Conservation (phyloP, 2,888 invertebrate species). For the Enchytraeus crypticus region DNA sequence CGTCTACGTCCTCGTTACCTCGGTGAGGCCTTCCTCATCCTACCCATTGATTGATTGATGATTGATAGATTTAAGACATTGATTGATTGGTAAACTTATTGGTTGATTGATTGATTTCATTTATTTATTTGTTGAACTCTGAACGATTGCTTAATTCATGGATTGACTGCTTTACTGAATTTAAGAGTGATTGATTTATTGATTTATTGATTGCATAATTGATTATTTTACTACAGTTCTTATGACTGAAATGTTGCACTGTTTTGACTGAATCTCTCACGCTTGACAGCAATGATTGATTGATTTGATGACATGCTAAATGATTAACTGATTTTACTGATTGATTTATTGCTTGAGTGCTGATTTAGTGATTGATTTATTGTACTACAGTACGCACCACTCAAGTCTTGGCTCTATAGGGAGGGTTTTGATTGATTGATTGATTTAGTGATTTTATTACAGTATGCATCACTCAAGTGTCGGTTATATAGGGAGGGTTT, state of each 20-base stretch:
- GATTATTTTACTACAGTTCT: background rate
- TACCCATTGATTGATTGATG: too few species aligned
- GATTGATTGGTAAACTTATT: background rate
- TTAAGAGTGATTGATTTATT: background rate
- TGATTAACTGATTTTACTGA: too few species aligned
- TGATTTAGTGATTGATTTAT: too few species aligned
- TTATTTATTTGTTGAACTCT: background rate
- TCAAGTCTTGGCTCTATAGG: background rate
- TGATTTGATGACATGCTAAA: too few species aligned
- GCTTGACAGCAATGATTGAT: too few species aligned
- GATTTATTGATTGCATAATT: background rate
- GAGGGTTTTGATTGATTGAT: too few species aligned
- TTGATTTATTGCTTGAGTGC: too few species aligned
- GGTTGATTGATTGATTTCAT: background rate
- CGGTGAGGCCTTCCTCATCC: slow-evolving; percentile 46
- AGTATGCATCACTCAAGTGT: slow-evolving; percentile 52
- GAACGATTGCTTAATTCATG: background rate
- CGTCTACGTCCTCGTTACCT: slow-evolving; percentile 57
- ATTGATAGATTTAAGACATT: too few species aligned
- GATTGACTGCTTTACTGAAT: background rate
- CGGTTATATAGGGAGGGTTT: slow-evolving; percentile 59
- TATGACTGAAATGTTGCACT: too few species aligned
- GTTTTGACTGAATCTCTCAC: background rate
- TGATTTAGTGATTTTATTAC: too few species aligned
- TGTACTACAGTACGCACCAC: background rate